phyloP scores from a whole-genome alignment of 2,797 vertebrate genomes.

The Betta splendens region DNA sequence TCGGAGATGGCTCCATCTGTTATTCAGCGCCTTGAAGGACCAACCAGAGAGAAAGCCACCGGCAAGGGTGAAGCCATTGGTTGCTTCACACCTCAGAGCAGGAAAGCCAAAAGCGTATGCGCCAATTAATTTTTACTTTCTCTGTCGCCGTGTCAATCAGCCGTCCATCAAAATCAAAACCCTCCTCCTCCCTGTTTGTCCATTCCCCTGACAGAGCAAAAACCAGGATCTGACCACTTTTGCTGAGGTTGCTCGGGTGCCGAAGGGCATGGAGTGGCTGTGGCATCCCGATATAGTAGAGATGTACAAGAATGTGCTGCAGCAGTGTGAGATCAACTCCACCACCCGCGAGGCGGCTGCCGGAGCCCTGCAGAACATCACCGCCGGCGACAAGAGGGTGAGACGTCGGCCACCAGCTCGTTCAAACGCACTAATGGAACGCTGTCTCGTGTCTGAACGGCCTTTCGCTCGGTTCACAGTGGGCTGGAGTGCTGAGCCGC shows the following conservation, averaged over 20 bases:
- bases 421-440: background rate
- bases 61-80: constrained; percentile 82
- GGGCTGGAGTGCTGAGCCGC: constrained; percentile 87
- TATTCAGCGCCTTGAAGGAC: constrained; percentile 83
- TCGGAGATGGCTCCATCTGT: constrained; percentile 84
- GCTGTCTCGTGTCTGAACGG: background rate
- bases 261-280: constrained; percentile 88
- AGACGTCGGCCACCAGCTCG: constrained; percentile 33
- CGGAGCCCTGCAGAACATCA: constrained; percentile 96
- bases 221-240: constrained; percentile 84
- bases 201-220: constrained; percentile 72
- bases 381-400: constrained; percentile 90
- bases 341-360: constrained; percentile 90
- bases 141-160: background rate
- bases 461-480: constrained; percentile 74
- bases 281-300: constrained; percentile 91
- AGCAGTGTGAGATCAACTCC: constrained; percentile 84
- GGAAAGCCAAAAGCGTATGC: constrained; percentile 87
- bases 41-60: constrained; percentile 56
- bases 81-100: constrained; percentile 93
- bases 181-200: constrained; percentile 4
- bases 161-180: background rate
- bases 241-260: constrained; percentile 84
- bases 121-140: background rate
- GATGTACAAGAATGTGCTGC: constrained; percentile 86